Percentiles rank a stretch among this genome's conserved stretches.
Conservation (phyloP, 2,888 invertebrate species). For the Lumbricus terrestris region DNA sequence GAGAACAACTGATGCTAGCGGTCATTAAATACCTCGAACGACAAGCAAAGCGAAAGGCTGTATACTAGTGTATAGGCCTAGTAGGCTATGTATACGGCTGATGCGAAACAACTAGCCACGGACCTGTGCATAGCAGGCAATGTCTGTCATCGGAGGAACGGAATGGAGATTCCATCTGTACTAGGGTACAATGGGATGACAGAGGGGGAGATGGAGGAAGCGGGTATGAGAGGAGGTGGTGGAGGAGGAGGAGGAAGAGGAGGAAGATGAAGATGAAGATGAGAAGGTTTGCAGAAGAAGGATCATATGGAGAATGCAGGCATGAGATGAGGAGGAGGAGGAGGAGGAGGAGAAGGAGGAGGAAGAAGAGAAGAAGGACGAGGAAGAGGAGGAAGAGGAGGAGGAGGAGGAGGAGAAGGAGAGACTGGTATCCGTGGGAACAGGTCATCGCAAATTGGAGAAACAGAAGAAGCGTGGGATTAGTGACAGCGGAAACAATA, state of each 20-base stretch:
- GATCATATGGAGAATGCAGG: too few species aligned
- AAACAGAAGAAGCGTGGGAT: neutral
- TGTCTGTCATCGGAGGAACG: neutral
- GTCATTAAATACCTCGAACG: neutral
- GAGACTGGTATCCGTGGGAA: neutral
- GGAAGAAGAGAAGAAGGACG: too few species aligned
- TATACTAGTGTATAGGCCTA: too few species aligned
- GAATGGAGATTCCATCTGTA: neutral
- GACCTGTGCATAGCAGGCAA: neutral
- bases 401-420: neutral
- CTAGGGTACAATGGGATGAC: neutral
- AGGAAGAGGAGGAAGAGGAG: too few species aligned
- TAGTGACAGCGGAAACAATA: neutral
- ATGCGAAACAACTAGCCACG: too few species aligned
- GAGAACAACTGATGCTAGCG: neutral
- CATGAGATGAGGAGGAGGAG: neutral
- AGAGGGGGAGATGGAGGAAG: neutral
- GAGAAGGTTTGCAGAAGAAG: too few species aligned
- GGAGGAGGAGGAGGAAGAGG: neutral
- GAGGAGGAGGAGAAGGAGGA: too few species aligned
- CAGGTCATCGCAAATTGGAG: neutral
- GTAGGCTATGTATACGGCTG: too few species aligned
- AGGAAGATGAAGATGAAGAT: neutral
- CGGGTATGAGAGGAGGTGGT: neutral
- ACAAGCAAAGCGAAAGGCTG: neutral